Conservation (phyloP, 2,888 invertebrate species). For the Tenthredo scrophulariae region DNA sequence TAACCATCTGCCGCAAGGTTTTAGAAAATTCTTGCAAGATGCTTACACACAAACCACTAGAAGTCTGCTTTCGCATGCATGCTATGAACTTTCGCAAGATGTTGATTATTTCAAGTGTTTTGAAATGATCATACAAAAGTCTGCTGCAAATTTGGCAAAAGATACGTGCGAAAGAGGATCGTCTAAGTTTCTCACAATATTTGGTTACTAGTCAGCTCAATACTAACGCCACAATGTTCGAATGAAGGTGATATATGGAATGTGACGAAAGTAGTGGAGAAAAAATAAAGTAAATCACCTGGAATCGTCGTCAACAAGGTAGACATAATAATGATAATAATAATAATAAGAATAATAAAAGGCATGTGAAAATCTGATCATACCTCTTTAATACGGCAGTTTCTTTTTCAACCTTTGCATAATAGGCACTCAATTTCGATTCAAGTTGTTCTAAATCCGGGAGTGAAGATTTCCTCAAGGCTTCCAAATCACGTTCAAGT, state of each 20-base stretch:
- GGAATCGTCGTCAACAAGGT: slow-evolving; percentile 56
- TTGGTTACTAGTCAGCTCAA: background rate
- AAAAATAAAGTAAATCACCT: slow-evolving; percentile 14
- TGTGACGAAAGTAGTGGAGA: slow-evolving; percentile 74
- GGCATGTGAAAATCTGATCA: slow-evolving; percentile 60
- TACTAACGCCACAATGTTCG: background rate
- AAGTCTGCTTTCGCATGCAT: no score
- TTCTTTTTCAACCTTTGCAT: slow-evolving; percentile 87
- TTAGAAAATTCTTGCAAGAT: no score
- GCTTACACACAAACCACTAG: no score
- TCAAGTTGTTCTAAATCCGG: slow-evolving; percentile 89
- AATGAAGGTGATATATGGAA: background rate
- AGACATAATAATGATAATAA: slow-evolving; percentile 54
- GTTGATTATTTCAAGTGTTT: no score
- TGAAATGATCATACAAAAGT: no score
- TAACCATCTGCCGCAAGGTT: no score
- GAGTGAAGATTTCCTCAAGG: slow-evolving; percentile 83
- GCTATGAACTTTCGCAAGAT: no score
- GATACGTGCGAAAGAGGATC: no score
- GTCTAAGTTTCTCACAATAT: no score
- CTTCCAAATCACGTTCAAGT: slow-evolving; percentile 83
- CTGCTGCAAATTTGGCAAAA: no score
- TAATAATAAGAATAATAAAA: slow-evolving; percentile 52
- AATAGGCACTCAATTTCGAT: slow-evolving; percentile 88
- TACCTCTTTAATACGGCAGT: slow-evolving; percentile 80